phyloP scores from a whole-genome alignment of 2,888 invertebrate species.

The Sycophila texana region DNA sequence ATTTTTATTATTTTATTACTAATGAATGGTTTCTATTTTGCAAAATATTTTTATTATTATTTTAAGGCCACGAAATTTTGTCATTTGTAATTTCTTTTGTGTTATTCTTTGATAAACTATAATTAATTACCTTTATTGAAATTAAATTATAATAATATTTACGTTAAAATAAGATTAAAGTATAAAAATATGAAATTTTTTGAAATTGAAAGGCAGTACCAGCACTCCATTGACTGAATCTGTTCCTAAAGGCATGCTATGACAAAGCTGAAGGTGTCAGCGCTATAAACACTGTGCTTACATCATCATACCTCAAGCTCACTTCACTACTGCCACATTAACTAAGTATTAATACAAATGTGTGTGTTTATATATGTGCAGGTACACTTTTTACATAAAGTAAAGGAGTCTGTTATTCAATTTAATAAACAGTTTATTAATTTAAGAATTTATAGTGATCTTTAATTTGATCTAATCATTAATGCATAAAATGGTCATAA shows the following conservation, averaged over 20 bases:
- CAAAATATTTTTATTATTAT: too few species aligned
- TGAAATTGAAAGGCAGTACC: constrained; percentile 57
- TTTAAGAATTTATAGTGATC: not conserved
- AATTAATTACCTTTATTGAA: not conserved
- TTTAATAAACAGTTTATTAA: constrained; percentile 22
- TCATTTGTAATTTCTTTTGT: too few species aligned
- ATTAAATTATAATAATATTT: not conserved
- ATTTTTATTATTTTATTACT: not conserved
- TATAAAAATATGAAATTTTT: not conserved
- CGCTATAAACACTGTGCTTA: constrained; percentile 72
- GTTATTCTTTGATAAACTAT: too few species aligned
- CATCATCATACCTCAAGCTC: constrained; percentile 64
- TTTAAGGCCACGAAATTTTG: too few species aligned
- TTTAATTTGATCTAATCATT: not conserved
- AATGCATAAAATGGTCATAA: not conserved
- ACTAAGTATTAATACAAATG: constrained; percentile 10
- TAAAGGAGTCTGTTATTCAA: constrained; percentile 21
- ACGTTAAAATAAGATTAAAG: not conserved
- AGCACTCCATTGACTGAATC: constrained; percentile 30
- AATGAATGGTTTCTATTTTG: not conserved
- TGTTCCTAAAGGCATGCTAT: constrained; percentile 41
- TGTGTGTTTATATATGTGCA: not conserved
- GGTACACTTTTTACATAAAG: constrained; percentile 17
- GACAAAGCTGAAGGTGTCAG: constrained; percentile 63
- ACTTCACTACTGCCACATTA: constrained; percentile 44